Evolutionary conservation across 2,888 invertebrate species (phyloP), one percentile per base, ranked within the genome.

Genomic region (Branchellion lobata): DNA sequence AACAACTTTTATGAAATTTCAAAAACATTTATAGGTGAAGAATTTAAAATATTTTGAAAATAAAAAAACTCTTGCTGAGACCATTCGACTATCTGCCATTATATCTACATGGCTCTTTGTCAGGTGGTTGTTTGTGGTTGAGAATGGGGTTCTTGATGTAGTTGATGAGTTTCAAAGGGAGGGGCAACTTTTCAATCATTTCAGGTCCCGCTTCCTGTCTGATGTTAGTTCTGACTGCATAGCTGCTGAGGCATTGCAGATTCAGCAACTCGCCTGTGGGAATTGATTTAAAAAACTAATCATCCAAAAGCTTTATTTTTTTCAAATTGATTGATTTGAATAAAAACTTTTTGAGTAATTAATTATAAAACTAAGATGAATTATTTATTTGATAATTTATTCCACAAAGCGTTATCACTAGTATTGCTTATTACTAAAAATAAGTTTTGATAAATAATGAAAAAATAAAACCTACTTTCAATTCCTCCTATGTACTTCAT

Each of bases 401-500:
- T n/a, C n/a, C n/a, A n/a, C n/a, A n/a, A n/a, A n/a, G n/a, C n/a
- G n/a, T n/a, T n/a, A n/a, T n/a, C n/a, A n/a, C n/a, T n/a, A n/a
- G n/a, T n/a, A n/a, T n/a, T n/a, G n/a, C n/a, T n/a, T n/a, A n/a
- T n/a, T n/a, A n/a, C n/a, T n/a, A n/a, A n/a, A n/a, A n/a, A n/a
- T n/a, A n/a, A n/a, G n/a, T n/a, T n/a, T n/a, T n/a, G n/a, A 14
- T 65, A 18, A 65, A 24, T 65, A n/a, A 8, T 65, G 8, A 65
- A 14, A 11, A 65, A 65, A 29, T 65, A 29, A 57, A 0, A 33
- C 79, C 73, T 40, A 79, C 79, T 51, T 24, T 79, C 75, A 51
- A 79, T 61, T 24, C 79, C 79, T 5, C 79, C 79, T n/a, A 79
- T 79, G 68, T 79, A 79, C 53, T 75, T 79, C 79, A 79, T 79